Percentiles rank a stretch among this genome's conserved stretches.
phyloP scores from a whole-genome alignment of 2,113 vertebrate genomes.

The Furnarius figulus region DNA sequence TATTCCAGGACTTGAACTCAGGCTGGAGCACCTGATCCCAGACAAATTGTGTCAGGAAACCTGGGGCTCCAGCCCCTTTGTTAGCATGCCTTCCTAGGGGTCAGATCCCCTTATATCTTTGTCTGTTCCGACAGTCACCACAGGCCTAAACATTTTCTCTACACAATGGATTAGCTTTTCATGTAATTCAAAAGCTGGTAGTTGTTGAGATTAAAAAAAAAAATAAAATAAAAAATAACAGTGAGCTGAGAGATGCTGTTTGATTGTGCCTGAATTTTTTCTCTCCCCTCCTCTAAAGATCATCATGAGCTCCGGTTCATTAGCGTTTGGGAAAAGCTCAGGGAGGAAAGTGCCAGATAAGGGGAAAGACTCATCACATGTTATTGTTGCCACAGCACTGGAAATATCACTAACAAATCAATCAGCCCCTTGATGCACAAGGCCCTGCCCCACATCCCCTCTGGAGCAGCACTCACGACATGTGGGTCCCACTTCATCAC shows the following conservation, averaged over 20 bases:
- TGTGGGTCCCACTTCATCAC: background rate
- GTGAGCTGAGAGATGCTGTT: background rate
- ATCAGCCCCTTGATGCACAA: background rate
- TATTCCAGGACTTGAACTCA: background rate
- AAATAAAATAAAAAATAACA: background rate
- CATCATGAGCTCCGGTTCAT: background rate
- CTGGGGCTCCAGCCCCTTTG: background rate
- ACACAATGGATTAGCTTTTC: background rate
- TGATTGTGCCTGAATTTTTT: slow-evolving; percentile 4
- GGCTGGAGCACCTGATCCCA: background rate
- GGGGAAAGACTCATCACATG: slow-evolving; percentile 51
- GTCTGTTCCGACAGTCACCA: background rate
- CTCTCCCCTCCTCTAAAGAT: slow-evolving; percentile 30
- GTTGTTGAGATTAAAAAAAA: background rate
- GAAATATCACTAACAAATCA: slow-evolving; percentile 27
- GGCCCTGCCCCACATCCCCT: background rate
- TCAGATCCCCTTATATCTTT: background rate
- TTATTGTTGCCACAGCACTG: background rate
- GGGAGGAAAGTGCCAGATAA: slow-evolving; percentile 44
- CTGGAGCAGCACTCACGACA: background rate
- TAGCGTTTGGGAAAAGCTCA: background rate
- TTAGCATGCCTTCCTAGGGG: background rate
- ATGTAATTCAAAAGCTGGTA: background rate
- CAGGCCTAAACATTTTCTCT: background rate
- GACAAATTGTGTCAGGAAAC: background rate